Percentiles rank a stretch among this genome's conserved stretches.
phyloP scores from a whole-genome alignment of 2,113 vertebrate genomes.

The Abramis brama region DNA sequence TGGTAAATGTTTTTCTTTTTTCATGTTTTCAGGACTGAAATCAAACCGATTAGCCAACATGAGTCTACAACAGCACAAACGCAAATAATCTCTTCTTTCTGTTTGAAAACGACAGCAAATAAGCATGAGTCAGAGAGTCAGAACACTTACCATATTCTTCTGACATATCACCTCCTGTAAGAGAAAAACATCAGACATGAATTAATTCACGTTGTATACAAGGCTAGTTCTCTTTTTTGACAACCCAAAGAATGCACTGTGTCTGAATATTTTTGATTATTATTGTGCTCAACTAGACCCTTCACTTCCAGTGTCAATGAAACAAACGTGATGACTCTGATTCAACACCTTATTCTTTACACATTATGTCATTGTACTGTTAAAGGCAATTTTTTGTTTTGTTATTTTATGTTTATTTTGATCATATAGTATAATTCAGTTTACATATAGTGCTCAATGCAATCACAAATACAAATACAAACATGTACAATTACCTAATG shows the following conservation, averaged over 20 bases:
- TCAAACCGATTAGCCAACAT: not conserved
- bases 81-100: not conserved
- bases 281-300: not conserved
- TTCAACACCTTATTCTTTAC: not conserved
- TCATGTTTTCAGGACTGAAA: not conserved
- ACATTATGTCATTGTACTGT: not conserved
- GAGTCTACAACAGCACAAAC: not conserved
- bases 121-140: not conserved
- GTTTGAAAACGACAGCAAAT: not conserved
- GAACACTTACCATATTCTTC: constrained; percentile 96
- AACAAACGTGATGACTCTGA: too few relatives aligned
- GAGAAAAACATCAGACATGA: constrained; percentile 51
- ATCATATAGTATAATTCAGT: too few relatives aligned
- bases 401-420: too few relatives aligned
- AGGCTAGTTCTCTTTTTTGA: not conserved
- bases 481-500: too few relatives aligned
- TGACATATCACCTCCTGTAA: constrained; percentile 95
- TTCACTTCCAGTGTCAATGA: not conserved
- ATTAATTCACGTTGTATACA: not conserved
- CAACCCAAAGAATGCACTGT: not conserved
- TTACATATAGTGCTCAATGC: too few relatives aligned
- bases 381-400: too few relatives aligned
- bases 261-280: not conserved
- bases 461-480: too few relatives aligned
- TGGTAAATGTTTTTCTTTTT: not conserved